Base-by-base conservation (phyloP, 2,113 vertebrate genomes). In the Grus americana region DNA sequence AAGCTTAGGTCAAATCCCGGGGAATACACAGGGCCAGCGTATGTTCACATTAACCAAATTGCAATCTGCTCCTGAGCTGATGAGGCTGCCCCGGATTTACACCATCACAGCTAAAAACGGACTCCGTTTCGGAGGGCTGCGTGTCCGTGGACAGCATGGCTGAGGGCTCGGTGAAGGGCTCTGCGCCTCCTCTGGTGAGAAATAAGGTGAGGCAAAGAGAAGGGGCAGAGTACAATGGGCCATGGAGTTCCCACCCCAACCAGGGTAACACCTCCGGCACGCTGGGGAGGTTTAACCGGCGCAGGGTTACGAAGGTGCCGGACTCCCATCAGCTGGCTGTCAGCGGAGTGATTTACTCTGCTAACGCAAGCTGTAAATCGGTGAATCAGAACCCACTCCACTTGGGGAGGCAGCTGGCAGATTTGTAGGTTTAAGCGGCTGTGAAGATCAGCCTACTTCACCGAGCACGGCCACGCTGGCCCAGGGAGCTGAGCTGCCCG, bases 1-100 rank as follows among this genome's bases (percentile, higher is more conserved):
- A 5, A 82, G 90, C 92, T 95, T 54, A 83, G 94, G 46, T 86
- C 94, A 94, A 93, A 97, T 95, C 95, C 94, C 72, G 17, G 91
- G 91, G 76, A 95, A 70, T 65, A 49, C 8, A 5, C 0, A 0
- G 70, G 81, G 92, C 44, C 74, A 58, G 71, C 22, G 42, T 68
- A 79, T 74, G 93, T 40, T 92, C 92, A 71, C 79, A 67, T 34
- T 71, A 90, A 86, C 72, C 40, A 7, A 62, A 79, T 15, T 71
- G 88, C 93, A 96, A 49, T 91, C 95, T 95, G 91, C 92, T 83
- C n/a, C 92, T 30, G 42, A 80, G 92, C 92, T 80, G 86, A 30
- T 24, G 82, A 84, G 85, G 42, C 88, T 85, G 92, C 59, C 90
- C 92, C 32, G 79, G 86, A 93, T 94, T 95, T 86, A 15, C 87